These are phyloP conservation scores for Spodoptera picta DNA, from an alignment of 2,888 invertebrate genomes.

Conservation along the genomic window DNA sequence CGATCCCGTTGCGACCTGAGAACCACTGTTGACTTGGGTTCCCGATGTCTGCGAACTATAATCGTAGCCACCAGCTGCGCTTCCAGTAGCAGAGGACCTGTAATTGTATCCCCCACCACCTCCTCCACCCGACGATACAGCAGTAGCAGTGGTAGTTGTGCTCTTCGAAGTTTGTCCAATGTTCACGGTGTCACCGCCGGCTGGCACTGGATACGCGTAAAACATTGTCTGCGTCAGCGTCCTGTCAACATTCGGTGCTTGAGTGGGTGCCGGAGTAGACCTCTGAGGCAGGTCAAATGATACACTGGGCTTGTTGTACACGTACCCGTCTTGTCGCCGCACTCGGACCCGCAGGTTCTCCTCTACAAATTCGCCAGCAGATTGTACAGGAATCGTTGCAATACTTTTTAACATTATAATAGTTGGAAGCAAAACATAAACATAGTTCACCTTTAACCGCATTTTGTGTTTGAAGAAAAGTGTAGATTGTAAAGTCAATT, in stretches of 20 bases:
- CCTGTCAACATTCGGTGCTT: slow-evolving; percentile 79
- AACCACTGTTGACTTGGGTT: slow-evolving; percentile 29
- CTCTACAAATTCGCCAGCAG: slow-evolving; percentile 22
- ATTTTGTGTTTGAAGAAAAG: slow-evolving; percentile 57
- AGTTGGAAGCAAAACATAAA: slow-evolving; percentile 57
- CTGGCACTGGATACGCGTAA: slow-evolving; percentile 81
- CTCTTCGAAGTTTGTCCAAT: slow-evolving; percentile 64
- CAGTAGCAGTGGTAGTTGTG: slow-evolving; percentile 39
- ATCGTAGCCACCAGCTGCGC: slow-evolving; percentile 58
- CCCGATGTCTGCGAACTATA: slow-evolving; percentile 55
- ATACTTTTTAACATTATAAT: slow-evolving; percentile 50
- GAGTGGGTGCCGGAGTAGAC: slow-evolving; percentile 69
- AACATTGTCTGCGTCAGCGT: slow-evolving; percentile 80
- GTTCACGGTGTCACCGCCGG: slow-evolving; percentile 64
- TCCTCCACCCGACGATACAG: slow-evolving; percentile 10
- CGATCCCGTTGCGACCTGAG: slow-evolving; percentile 16
- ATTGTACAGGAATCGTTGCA: slow-evolving; percentile 23
- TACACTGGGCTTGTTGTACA: slow-evolving; percentile 79
- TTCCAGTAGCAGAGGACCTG: slow-evolving; percentile 28
- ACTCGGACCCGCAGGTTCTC: slow-evolving; percentile 60
- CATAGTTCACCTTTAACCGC: slow-evolving; percentile 54
- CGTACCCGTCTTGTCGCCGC: slow-evolving; percentile 82
- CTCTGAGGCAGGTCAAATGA: slow-evolving; percentile 79
- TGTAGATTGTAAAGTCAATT: slow-evolving; percentile 61
- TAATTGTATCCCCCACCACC: slow-evolving; percentile 51